Conservation (phyloP, 2,113 vertebrate genomes). For the Lophotis ruficrista region DNA sequence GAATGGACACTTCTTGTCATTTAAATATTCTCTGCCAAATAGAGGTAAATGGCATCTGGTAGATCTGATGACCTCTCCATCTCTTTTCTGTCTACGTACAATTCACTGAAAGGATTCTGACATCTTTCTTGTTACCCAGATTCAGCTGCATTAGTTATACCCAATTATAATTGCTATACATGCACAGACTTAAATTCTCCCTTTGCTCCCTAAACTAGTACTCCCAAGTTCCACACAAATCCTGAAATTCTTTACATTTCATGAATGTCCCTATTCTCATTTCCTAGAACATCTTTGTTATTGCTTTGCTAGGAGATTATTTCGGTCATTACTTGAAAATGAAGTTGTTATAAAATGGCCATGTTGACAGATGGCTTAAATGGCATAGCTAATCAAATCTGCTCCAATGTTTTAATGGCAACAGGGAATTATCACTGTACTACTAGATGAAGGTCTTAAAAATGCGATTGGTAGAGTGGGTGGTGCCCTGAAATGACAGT, state of each 20-base stretch:
- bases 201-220: background rate
- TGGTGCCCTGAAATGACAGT: background rate
- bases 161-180: background rate
- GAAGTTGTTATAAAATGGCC: conserved; percentile 31
- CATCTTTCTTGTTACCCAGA: background rate
- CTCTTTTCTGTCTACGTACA: background rate
- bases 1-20: background rate
- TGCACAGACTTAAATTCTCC: background rate
- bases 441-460: conserved; percentile 33
- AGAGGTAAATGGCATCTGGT: background rate
- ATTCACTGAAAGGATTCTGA: background rate
- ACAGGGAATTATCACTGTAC: conserved; percentile 30
- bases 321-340: conserved; percentile 25
- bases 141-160: background rate
- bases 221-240: background rate
- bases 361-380: conserved; percentile 62
- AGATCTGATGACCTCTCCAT: background rate
- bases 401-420: conserved; percentile 10
- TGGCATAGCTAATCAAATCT: conserved; percentile 47
- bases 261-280: background rate
- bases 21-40: background rate
- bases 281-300: conserved; percentile 25
- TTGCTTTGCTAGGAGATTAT: conserved; percentile 10
- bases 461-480: background rate
- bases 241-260: background rate